These are phyloP conservation scores for Luehdorfia chinensis DNA, from an alignment of 1,140 invertebrate species.

Conservation along the genomic window DNA sequence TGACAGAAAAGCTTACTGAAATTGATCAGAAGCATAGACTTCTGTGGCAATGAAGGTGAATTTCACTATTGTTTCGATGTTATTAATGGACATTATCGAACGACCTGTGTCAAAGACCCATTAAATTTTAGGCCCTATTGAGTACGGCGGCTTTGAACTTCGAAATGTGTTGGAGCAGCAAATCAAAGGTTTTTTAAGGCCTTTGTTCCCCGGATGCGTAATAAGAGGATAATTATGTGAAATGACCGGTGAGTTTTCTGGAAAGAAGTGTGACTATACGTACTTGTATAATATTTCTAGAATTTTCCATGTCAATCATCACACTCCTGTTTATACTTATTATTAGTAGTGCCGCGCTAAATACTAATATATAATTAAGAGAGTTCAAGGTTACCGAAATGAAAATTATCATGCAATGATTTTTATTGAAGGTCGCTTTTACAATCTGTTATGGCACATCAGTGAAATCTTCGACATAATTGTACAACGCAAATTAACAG, in stretches of 20 bases:
- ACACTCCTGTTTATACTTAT: background rate
- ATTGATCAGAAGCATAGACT: too few relatives aligned
- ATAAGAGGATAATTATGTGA: constrained; percentile 52
- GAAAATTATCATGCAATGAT: too few relatives aligned
- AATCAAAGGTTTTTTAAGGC: constrained; percentile 68
- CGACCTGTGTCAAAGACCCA: constrained; percentile 22
- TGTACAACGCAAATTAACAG: too few relatives aligned
- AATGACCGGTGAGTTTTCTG: constrained; percentile 43
- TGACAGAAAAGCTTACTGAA: too few relatives aligned
- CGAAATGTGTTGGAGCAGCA: constrained; percentile 66
- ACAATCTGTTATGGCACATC: too few relatives aligned
- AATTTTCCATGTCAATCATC: background rate
- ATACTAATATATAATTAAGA: too few relatives aligned
- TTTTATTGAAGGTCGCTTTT: too few relatives aligned
- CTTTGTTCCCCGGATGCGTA: constrained; percentile 53
- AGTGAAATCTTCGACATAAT: too few relatives aligned
- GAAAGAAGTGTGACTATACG: constrained; percentile 19
- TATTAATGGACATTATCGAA: constrained; percentile 16
- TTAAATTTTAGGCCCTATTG: constrained; percentile 57
- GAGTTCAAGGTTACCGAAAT: too few relatives aligned
- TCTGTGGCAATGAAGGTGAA: too few relatives aligned
- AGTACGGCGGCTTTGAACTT: constrained; percentile 49
- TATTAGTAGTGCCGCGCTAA: background rate
- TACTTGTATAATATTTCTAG: constrained; percentile 5
- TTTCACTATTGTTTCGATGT: constrained; percentile 1